Base-by-base conservation (phyloP, 53 echinoderm and acorn worm genomes). In the Astropecten irregularis region DNA sequence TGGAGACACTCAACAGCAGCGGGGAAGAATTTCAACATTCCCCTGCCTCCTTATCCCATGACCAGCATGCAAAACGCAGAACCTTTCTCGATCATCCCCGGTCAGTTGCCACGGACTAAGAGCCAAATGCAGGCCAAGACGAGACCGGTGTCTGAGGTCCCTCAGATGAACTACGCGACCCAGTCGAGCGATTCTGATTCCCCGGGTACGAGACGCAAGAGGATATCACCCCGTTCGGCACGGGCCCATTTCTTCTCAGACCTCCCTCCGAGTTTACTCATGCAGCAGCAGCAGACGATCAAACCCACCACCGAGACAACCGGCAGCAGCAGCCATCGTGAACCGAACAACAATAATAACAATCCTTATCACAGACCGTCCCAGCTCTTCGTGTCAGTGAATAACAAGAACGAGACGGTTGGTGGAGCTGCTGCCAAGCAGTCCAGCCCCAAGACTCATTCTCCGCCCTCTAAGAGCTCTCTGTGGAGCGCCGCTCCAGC, bases 21-120 rank as follows among this genome's bases (percentile, higher is more conserved):
- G 30, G 86, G 89, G 36, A 91, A 89, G 62, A 65, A 89, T 3
- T 95, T 87, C 52, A 91, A 84, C 77, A 89, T 89, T 27, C 95
- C 95, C 1, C 79, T 95, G 47, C 86, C 91, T 8, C 95, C 95
- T 5, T 89, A 85, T 31, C 88, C 89, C 44, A 54, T 88, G 23
- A 84, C 74, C 18, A 56, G 91, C 31, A 89, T 84, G 62, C 69
- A 85, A 14, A 90, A 87, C 40, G 84, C 67, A 27, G 86, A 85
- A 39, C 87, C 91, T 16, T 47, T 95, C 40, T 87, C 92, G 28
- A 71, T 88, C 52, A 68, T 94, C 9, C 97, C 97, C 13, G 97
- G 97, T 49, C 89, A 92, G 44, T 60, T 97, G 34, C 85, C 92
- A 1, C 87, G 89, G 63, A 97, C 97, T 31, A 97, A 97, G 82